phyloP scores from a whole-genome alignment of 30 jellyfish, hydroid and myxozoan genomes.

The Cassiopea andromeda region DNA sequence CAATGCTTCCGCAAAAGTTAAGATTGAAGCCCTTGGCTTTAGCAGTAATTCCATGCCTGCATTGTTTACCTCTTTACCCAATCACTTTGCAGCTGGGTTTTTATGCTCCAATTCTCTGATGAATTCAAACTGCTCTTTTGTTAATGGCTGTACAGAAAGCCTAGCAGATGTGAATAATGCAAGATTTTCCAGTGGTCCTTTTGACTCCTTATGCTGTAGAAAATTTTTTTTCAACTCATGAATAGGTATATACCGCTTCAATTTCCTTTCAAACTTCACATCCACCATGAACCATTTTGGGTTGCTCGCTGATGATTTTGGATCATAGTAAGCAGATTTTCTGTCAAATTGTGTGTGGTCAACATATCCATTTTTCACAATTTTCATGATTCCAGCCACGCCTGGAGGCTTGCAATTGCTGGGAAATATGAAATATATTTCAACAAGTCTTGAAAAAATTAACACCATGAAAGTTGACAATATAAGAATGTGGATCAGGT shows the following conservation, averaged over 20 bases:
- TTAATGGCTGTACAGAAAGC: slow-evolving; percentile 90
- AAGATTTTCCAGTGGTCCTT: slow-evolving; percentile 80
- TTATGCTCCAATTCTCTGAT: slow-evolving; percentile 45
- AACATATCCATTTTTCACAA: slow-evolving; percentile 90
- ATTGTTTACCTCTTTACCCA: background rate
- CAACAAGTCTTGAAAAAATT: background rate
- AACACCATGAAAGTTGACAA: too few relatives aligned
- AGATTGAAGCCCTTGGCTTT: background rate
- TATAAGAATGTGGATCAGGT: too few relatives aligned
- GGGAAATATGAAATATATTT: background rate
- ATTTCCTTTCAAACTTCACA: slow-evolving; percentile 80
- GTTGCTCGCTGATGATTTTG: slow-evolving; percentile 77
- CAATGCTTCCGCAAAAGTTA: too few relatives aligned
- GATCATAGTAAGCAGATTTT: slow-evolving; percentile 78
- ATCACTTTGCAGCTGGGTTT: background rate
- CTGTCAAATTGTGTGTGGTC: slow-evolving; percentile 92
- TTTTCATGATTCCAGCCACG: slow-evolving; percentile 82
- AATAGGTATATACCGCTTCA: slow-evolving; percentile 76
- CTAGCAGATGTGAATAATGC: slow-evolving; percentile 87
- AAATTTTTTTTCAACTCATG: slow-evolving; percentile 74
- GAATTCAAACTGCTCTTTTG: slow-evolving; percentile 85
- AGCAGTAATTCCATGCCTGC: background rate
- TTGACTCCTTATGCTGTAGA: slow-evolving; percentile 69
- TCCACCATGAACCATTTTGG: slow-evolving; percentile 98
- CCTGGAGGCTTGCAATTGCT: slow-evolving; percentile 97